Evolutionary conservation across 2,113 vertebrate species (phyloP).

Genomic region (Zeus faber): DNA sequence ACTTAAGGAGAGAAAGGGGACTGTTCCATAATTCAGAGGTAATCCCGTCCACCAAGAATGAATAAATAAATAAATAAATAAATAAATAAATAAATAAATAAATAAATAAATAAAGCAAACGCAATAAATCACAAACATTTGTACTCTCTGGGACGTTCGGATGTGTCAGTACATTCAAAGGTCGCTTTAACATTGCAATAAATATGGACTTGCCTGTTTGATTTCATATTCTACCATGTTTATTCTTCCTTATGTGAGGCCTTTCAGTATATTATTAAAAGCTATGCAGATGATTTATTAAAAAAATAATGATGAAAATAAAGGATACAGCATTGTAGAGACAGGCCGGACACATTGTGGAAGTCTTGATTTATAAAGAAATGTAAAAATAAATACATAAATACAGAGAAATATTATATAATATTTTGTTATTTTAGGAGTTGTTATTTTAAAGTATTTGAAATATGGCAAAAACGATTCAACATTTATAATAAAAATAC

Average conservation of each 20-base stretch:
- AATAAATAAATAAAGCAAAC: conserved; percentile 42
- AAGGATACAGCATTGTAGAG: background rate
- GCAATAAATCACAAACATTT: conserved; percentile 60
- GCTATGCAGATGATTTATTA: background rate
- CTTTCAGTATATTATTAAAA: background rate
- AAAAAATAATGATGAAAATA: background rate
- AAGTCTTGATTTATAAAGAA: background rate
- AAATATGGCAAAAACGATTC: too few species aligned
- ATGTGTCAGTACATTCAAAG: conserved; percentile 20
- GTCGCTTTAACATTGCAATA: conserved; percentile 51
- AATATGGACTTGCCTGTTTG: conserved; percentile 53
- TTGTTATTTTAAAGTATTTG: too few species aligned
- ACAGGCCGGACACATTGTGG: background rate
- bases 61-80: conserved; percentile 77
- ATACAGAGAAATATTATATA: background rate
- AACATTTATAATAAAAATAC: background rate
- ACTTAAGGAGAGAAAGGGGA: conserved; percentile 72
- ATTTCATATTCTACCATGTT: conserved; percentile 59
- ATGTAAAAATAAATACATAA: background rate
- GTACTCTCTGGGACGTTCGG: conserved; percentile 22
- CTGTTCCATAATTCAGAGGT: conserved; percentile 78
- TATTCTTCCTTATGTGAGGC: background rate
- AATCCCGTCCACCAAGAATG: conserved; percentile 60
- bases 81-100: conserved; percentile 56
- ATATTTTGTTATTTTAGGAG: too few species aligned